Evolutionary conservation across 1,140 invertebrate genomes (phyloP).

Genomic region (Alviniconcha marisindica): DNA sequence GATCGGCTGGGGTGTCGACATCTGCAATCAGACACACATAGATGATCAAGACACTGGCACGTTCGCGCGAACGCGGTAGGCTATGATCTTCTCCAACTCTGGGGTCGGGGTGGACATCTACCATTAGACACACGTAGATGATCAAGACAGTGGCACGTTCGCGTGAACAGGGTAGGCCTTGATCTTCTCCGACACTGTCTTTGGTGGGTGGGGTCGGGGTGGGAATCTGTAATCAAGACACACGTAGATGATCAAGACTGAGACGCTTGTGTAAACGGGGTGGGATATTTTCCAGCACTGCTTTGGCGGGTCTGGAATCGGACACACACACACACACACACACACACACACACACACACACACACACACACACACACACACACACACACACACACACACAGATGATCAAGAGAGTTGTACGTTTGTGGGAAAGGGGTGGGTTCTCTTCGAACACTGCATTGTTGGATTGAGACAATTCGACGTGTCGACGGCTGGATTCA

Average conservation of each 20-base stretch:
- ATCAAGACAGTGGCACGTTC: slow-evolving; percentile 42
- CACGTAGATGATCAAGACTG: background rate
- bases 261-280: slow-evolving; percentile 55
- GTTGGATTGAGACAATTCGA: no score
- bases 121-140: slow-evolving; percentile 42
- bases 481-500: no score
- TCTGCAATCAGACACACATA: slow-evolving; percentile 71
- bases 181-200: slow-evolving; percentile 78
- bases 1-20: slow-evolving; percentile 82
- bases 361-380: background rate
- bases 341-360: background rate
- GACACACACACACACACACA: background rate
- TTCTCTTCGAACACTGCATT: no score
- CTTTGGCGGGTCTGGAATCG: no score
- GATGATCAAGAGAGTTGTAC: no score
- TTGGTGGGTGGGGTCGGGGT: no score
- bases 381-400: no score
- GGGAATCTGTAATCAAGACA: slow-evolving; percentile 78
- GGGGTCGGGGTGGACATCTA: slow-evolving; percentile 81
- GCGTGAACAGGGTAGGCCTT: slow-evolving; percentile 51
- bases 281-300: no score
- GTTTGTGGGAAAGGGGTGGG: no score
- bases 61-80: slow-evolving; percentile 56
- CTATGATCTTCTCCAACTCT: slow-evolving; percentile 77
- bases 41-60: slow-evolving; percentile 24